A percentile compares a stretch with the other conserved stretches of the same genome.
phyloP scores from a whole-genome alignment of 1,140 invertebrate genomes.

The Rhyacophila brunnea region DNA sequence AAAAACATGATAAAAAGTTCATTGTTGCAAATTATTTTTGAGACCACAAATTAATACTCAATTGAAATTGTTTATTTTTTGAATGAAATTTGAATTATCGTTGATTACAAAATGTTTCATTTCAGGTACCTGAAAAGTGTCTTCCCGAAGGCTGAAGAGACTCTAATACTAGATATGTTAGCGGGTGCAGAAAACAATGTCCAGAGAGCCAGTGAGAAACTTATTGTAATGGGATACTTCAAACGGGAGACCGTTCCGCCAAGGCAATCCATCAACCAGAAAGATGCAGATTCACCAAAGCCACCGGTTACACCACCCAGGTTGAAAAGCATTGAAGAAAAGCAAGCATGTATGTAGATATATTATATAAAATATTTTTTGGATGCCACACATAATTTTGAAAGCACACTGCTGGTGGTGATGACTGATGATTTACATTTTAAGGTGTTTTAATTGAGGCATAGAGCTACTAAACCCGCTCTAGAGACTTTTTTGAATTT shows the following conservation, averaged over 20 bases:
- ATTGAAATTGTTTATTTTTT: too few species aligned
- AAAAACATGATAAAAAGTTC: too few species aligned
- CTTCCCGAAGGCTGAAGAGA: conserved; percentile 88
- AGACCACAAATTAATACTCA: conserved; percentile 5
- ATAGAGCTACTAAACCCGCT: too few species aligned
- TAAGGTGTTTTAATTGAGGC: too few species aligned
- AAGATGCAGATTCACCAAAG: conserved; percentile 53
- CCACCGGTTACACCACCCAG: conserved; percentile 58
- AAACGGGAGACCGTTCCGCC: conserved; percentile 66
- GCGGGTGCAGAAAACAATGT: conserved; percentile 86
- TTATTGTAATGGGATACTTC: conserved; percentile 76
- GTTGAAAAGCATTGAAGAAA: conserved; percentile 71
- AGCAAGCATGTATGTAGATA: conserved; percentile 63
- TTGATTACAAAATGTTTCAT: conserved; percentile 30
- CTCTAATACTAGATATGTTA: conserved; percentile 79
- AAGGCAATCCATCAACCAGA: conserved; percentile 49
- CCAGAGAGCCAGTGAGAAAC: conserved; percentile 76
- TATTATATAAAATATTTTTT: too few species aligned
- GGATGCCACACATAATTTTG: too few species aligned
- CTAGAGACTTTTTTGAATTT: too few species aligned
- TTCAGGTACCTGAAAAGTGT: conserved; percentile 85
- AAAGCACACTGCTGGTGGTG: too few species aligned
- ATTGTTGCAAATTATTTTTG: conserved; percentile 1
- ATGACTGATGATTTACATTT: too few species aligned
- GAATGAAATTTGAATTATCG: background rate